Percentiles rank a stretch among this genome's conserved stretches.
phyloP scores from a whole-genome alignment of 2,888 invertebrate species.

The Brachyptera risi region DNA sequence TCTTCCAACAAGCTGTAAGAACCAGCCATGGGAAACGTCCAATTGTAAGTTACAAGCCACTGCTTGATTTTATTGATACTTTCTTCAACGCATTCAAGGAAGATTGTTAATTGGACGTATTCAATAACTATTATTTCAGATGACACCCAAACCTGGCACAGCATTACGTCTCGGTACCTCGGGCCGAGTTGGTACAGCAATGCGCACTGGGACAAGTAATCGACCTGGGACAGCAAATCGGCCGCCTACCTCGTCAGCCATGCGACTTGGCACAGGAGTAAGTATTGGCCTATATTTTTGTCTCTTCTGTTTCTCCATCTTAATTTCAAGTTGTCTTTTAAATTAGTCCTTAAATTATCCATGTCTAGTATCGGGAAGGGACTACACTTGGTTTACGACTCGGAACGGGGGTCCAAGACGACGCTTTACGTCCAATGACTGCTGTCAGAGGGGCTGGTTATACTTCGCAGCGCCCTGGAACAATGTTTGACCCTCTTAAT shows the following conservation, averaged over 20 bases:
- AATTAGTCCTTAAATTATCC: background rate
- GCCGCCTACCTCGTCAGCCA: conserved; percentile 36
- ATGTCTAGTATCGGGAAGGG: conserved; percentile 41
- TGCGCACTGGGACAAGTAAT: background rate
- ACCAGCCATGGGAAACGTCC: conserved; percentile 68
- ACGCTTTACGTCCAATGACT: conserved; percentile 78
- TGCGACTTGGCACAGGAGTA: conserved; percentile 56
- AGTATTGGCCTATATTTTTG: conserved; percentile 35
- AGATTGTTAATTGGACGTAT: background rate
- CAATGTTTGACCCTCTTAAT: conserved; percentile 72
- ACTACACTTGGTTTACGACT: conserved; percentile 42
- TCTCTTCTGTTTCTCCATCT: background rate
- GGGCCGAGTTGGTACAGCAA: conserved; percentile 46
- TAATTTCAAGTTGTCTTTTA: background rate
- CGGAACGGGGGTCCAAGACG: conserved; percentile 41
- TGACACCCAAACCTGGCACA: conserved; percentile 48
- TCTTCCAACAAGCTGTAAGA: conserved; percentile 71
- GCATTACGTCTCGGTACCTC: conserved; percentile 55
- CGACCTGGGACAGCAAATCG: background rate
- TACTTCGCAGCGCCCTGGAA: conserved; percentile 64
- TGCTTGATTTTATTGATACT: conserved; percentile 37
- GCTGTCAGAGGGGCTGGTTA: conserved; percentile 96
- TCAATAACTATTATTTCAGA: conserved; percentile 36
- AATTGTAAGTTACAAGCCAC: conserved; percentile 52
- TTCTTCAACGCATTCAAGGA: conserved; percentile 15